Base-by-base conservation (phyloP, 2,113 vertebrate genomes). In the Actinemys pallida region DNA sequence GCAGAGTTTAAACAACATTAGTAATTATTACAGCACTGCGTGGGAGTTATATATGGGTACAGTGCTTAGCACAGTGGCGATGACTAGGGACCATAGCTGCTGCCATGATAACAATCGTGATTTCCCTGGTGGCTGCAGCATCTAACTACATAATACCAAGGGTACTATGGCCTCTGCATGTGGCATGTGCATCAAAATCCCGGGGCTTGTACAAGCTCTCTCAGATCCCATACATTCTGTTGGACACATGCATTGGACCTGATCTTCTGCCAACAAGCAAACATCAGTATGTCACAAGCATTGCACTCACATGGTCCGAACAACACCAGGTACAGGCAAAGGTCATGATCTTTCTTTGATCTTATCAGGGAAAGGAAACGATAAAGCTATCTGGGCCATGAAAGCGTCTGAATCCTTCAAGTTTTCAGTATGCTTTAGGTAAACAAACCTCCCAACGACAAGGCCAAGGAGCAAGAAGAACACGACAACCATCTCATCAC, bases 401-500 rank as follows among this genome's bases (percentile, higher is more conserved):
- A 72, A 53, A 86, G 11, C 72, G 80, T 35, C 20, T 5, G 10
- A 7, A 42, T 86, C n/a, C 1, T 56, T 88, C 90, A 72, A 8
- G 59, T 81, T 87, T 76, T 29, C 69, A 89, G 88, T 16, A 90
- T 92, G 86, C 82, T 17, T 86, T 47, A 27, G 92, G 90, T 84
- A 94, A 87, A 88, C 91, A 95, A 92, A 92, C 49, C 87, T 72
- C 87, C 72, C 90, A 83, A 78, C 35, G 0, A 84, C 50, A 76
- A 53, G 53, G 90, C 79, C 84, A 31, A 1, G 1, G 86, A 81
- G 3, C 2, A 76, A 84, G 78, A 90, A 42, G 96, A 96, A 57
- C 81, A 78, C 85, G 76, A 92, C 92, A 96, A 96, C 92, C 95
- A 96, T 95, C 96, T 89, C 88, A 95, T 95, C 96, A 91, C 91